These are phyloP conservation scores for Melanotaenia duboulayi DNA, from an alignment of 2,113 vertebrate genomes.

Conservation along the genomic window DNA sequence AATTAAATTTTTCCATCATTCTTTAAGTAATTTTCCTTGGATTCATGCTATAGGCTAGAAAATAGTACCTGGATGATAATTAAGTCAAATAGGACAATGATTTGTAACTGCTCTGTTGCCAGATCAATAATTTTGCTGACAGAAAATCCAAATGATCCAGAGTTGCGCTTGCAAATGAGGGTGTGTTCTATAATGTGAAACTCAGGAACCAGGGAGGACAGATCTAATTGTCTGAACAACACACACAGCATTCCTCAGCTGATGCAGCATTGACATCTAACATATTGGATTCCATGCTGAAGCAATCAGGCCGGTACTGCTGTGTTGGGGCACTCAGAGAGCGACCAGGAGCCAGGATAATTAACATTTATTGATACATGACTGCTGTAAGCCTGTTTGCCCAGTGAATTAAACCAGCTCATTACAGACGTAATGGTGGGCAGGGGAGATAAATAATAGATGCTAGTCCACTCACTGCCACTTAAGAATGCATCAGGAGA, in stretches of 20 bases:
- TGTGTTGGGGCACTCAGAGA: conserved; percentile 47
- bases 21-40: conserved; percentile 2
- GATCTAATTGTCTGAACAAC: conserved; percentile 67
- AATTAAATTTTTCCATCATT: not conserved
- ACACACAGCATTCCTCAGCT: conserved; percentile 61
- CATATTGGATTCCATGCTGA: conserved; percentile 75
- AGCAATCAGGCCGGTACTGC: conserved; percentile 58
- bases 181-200: conserved; percentile 43
- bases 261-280: conserved; percentile 64
- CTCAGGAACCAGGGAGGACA: conserved; percentile 35
- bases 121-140: conserved; percentile 53
- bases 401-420: conserved; percentile 81
- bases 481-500: conserved; percentile 72
- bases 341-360: conserved; percentile 73
- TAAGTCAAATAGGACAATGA: conserved; percentile 30
- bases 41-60: conserved; percentile 6
- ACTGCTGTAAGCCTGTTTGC: conserved; percentile 80
- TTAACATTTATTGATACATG: conserved; percentile 84
- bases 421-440: conserved; percentile 80
- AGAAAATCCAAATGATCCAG: conserved; percentile 55
- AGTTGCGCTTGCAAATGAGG: conserved; percentile 10
- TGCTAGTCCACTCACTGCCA: conserved; percentile 75
- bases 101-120: conserved; percentile 35
- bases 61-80: conserved; percentile 31
- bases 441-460: conserved; percentile 81